Percentiles rank a stretch among this genome's conserved stretches.
Conservation (phyloP, 2,797 vertebrate genomes). For the Argentina silus region DNA sequence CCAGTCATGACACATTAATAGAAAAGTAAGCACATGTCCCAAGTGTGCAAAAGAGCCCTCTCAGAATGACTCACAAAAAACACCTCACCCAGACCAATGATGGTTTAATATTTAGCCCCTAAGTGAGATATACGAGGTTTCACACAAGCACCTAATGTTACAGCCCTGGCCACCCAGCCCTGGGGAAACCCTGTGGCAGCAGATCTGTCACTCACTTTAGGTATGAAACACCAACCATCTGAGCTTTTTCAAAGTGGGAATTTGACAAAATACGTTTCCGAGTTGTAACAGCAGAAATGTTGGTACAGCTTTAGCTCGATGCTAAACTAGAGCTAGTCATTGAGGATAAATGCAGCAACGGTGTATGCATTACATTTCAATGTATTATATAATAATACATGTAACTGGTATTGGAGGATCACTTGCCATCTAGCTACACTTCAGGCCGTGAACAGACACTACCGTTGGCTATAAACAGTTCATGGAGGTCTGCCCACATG, state of each 20-base stretch:
- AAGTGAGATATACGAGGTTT: constrained; percentile 1
- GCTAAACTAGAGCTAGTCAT: background rate
- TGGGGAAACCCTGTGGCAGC: background rate
- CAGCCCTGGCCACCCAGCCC: background rate
- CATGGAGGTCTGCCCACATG: constrained; percentile 2
- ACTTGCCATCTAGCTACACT: background rate
- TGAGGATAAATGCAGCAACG: background rate
- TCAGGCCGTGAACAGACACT: constrained; percentile 10
- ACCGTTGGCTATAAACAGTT: background rate
- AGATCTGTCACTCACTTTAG: background rate
- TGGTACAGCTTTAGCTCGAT: background rate
- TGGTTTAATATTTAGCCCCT: constrained; percentile 17
- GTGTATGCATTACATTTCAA: too few relatives aligned
- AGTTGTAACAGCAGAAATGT: background rate
- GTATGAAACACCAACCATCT: too few relatives aligned
- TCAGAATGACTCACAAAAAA: background rate
- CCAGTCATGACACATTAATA: background rate
- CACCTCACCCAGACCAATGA: background rate
- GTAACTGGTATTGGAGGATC: background rate
- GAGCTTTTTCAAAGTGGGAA: background rate
- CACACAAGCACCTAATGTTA: constrained; percentile 10
- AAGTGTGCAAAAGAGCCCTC: background rate
- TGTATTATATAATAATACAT: too few relatives aligned
- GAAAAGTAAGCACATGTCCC: constrained; percentile 8
- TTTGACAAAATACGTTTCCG: background rate